Base-by-base conservation (phyloP, 2,888 invertebrate species). In the Tigriopus californicus region DNA sequence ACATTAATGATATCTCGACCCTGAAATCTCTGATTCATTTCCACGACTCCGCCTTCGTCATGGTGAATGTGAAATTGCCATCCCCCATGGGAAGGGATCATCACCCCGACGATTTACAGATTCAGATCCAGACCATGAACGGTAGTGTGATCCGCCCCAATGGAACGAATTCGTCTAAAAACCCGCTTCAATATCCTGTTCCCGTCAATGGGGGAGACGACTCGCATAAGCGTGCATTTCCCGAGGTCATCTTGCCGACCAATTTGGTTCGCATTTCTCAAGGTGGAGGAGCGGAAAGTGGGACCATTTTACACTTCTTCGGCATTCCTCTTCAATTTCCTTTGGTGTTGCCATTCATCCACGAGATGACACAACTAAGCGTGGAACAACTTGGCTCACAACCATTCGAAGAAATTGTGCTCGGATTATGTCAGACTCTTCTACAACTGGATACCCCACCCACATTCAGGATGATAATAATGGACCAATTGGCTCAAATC, bases 251-350 rank as follows among this genome's bases (percentile, higher is more conserved):
- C 13, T 63, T 70, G 22, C 69, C 71, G 1, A 64, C 67, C 33
- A 69, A 72, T 58, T 61, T 66, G 33, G 64, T 70, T 25, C 68
- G 68, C 56, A 63, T 70, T 25, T 64, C 67, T 22, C 63, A 70
- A 13, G 69, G 70, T 3, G 68, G 69, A n/a, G 67, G 68, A 12
- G 67, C 67, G 18, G 66, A 68, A 11, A 68, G 68, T 1, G 68
- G 69, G 8, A 62, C 67, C 20, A 65, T 65, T 13, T 62, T 71
- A 12, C 68, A 69, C 1, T 65, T 72, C 13, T 70, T 71, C 61
- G 69, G 68, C n/a, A 65, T 72, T 4, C 70, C 71, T 4, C 66
- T 69, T 6, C 68, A 71, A 63, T 69, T 71, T 63, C 66, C 70
- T 18, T 64, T 71, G 57, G 69, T 70, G 2, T 60, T 71, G 24